phyloP scores from a whole-genome alignment of 1,140 invertebrate species.

The Sycophaga agraensis region DNA sequence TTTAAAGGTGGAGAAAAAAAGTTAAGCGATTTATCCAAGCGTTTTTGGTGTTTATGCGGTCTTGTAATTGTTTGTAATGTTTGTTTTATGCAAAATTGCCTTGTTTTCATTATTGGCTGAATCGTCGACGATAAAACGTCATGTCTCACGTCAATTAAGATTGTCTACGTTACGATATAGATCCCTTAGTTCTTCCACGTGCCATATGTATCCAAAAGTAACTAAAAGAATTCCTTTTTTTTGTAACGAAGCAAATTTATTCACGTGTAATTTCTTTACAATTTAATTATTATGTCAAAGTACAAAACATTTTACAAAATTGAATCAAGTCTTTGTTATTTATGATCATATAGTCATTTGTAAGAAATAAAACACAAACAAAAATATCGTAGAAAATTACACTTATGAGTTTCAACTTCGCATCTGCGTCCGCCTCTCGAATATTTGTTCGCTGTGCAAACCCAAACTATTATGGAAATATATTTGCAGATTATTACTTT shows the following conservation, averaged over 20 bases:
- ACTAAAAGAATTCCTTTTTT: constrained; percentile 3
- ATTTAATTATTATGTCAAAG: constrained; percentile 1
- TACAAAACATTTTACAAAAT: constrained; percentile 21
- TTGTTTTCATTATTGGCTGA: constrained; percentile 5
- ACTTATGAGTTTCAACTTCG: constrained; percentile 28
- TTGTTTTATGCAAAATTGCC: constrained; percentile 6
- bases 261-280: constrained; percentile 7
- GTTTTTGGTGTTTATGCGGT: constrained; percentile 33
- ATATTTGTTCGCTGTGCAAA: constrained; percentile 26
- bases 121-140: constrained; percentile 6
- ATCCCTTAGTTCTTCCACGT: constrained; percentile 23
- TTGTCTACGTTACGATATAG: background rate
- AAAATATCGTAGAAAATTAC: background rate
- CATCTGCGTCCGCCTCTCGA: constrained; percentile 27
- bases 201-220: constrained; percentile 18
- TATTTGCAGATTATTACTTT: constrained; percentile 24
- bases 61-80: constrained; percentile 9
- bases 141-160: constrained; percentile 18
- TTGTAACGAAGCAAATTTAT: constrained; percentile 10
- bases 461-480: constrained; percentile 4
- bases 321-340: constrained; percentile 18
- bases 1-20: constrained; percentile 9
- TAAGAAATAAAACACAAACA: constrained; percentile 10
- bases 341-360: constrained; percentile 5
- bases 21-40: constrained; percentile 25